Conservation (phyloP, 1,140 invertebrate species). For the Grapholita molesta region DNA sequence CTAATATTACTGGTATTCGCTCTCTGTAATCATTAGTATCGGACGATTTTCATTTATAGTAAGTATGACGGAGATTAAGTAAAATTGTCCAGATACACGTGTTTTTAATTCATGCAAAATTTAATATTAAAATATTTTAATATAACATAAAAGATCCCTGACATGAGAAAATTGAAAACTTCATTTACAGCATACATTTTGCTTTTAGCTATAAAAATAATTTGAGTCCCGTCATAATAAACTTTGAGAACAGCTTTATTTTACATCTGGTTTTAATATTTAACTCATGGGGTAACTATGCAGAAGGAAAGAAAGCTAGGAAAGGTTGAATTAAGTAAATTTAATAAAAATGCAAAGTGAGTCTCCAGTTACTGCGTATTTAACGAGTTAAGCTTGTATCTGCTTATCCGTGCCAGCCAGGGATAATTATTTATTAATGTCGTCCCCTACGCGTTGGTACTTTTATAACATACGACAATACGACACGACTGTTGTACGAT, state of each 20-base stretch:
- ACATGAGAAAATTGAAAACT: background rate
- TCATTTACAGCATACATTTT: background rate
- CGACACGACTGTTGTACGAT: too few relatives aligned
- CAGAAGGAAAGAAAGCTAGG: background rate
- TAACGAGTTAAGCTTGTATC: slow-evolving; percentile 44
- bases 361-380: slow-evolving; percentile 25
- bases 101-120: too few relatives aligned
- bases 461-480: background rate
- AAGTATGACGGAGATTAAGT: too few relatives aligned
- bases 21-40: too few relatives aligned
- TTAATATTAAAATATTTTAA: too few relatives aligned
- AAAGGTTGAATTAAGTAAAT: background rate
- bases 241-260: background rate
- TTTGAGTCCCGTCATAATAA: background rate
- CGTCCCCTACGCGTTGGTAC: slow-evolving; percentile 23
- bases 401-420: slow-evolving; percentile 46
- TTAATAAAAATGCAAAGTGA: slow-evolving; percentile 14
- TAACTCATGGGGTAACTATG: background rate
- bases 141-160: too few relatives aligned
- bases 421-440: slow-evolving; percentile 71
- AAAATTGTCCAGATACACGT: too few relatives aligned
- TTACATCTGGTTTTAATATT: background rate
- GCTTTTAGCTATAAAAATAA: background rate
- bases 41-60: too few relatives aligned
- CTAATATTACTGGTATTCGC: too few relatives aligned